Evolutionary conservation across 2,113 vertebrate genomes (phyloP).

Genomic region (Megaceryle maxima): DNA sequence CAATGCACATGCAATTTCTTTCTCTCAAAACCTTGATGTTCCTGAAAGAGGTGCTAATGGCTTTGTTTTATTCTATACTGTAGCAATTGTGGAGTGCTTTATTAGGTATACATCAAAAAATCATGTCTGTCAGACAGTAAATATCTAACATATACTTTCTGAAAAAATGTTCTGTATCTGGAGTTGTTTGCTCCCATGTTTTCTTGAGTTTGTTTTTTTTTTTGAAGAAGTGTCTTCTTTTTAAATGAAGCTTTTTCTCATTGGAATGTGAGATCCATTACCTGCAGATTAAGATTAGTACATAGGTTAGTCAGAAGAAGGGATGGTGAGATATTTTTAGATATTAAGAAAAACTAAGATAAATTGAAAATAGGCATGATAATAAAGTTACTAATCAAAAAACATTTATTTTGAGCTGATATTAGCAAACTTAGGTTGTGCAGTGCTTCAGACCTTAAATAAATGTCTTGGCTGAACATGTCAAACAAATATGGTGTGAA

Average conservation of each 20-base stretch:
- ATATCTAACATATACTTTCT: background rate
- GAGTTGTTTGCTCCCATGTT: background rate
- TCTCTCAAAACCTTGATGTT: background rate
- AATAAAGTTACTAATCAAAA: background rate
- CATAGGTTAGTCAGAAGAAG: background rate
- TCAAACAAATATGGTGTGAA: background rate
- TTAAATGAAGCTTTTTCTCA: background rate
- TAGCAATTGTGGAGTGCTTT: background rate
- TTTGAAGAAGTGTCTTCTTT: background rate
- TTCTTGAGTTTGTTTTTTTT: background rate
- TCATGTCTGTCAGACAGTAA: background rate
- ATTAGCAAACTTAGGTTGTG: background rate
- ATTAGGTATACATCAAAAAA: background rate
- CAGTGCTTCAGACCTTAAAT: background rate
- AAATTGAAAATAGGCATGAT: background rate
- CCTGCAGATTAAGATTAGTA: background rate
- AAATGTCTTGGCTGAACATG: background rate
- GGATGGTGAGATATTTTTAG: background rate
- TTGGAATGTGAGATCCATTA: rapidly evolving
- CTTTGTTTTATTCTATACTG: background rate
- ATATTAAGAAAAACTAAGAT: background rate
- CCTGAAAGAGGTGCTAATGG: background rate
- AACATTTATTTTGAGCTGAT: background rate
- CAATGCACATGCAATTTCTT: background rate
- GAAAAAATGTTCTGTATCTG: background rate